Conservation (phyloP, 2,113 vertebrate species). For the Macquaria ambigua region DNA sequence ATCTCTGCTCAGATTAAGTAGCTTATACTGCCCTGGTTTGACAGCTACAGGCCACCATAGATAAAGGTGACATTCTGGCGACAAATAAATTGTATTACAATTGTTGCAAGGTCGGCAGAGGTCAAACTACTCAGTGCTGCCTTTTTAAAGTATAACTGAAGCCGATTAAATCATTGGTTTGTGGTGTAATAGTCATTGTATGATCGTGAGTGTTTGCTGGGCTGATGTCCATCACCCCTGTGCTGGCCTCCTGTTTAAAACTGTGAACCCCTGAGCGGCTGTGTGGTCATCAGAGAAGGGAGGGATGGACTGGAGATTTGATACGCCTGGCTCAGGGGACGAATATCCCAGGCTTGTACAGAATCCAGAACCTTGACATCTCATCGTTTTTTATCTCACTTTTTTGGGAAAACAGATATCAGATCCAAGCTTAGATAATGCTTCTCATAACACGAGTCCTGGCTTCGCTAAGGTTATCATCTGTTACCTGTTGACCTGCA, state of each 20-base stretch:
- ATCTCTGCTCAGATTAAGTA: not conserved
- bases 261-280: not conserved
- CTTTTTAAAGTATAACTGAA: not conserved
- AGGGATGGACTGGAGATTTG: conserved; percentile 42
- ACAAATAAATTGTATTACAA: not conserved
- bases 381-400: conserved; percentile 59
- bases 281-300: conserved; percentile 29
- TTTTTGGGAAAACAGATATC: conserved; percentile 40
- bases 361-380: conserved; percentile 63
- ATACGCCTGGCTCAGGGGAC: conserved; percentile 53
- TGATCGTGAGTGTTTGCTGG: conserved; percentile 7
- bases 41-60: not conserved
- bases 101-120: not conserved
- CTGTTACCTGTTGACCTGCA: conserved; percentile 36
- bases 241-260: conserved; percentile 45
- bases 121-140: not conserved
- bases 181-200: not conserved
- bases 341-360: conserved; percentile 48
- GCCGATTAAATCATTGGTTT: not conserved
- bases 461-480: conserved; percentile 21
- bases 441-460: conserved; percentile 23
- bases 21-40: not conserved
- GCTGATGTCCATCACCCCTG: conserved; percentile 1
- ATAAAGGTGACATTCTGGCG: not conserved
- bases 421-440: conserved; percentile 45